These are phyloP conservation scores for Lapara coniferarum DNA, from an alignment of 2,888 invertebrate genomes.

Conservation along the genomic window DNA sequence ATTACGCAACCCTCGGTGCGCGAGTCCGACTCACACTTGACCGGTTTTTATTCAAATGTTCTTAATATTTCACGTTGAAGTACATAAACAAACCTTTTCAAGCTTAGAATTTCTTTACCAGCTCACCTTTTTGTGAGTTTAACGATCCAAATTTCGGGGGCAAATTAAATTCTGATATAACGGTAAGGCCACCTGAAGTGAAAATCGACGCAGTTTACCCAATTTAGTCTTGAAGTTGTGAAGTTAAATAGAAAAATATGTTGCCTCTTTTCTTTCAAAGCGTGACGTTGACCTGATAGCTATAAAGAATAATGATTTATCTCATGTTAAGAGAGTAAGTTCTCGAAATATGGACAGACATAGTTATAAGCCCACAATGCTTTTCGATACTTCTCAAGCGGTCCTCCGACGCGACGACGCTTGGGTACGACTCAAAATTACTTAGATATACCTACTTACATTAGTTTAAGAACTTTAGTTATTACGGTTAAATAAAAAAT, in stretches of 20 bases:
- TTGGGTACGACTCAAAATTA: no score
- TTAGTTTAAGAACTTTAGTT: no score
- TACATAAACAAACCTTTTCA: constrained; percentile 24
- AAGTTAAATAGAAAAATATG: constrained; percentile 4
- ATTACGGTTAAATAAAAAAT: no score
- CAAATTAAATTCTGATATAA: constrained; percentile 43
- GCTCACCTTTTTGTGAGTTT: constrained; percentile 31
- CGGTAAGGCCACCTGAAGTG: constrained; percentile 10
- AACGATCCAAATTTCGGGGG: constrained; percentile 33
- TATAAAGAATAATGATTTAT: background rate
- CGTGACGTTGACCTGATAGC: background rate
- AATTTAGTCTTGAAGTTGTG: constrained; percentile 19
- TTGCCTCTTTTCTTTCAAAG: constrained; percentile 13
- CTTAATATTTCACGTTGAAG: background rate
- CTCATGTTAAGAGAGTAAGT: no score
- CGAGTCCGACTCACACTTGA: no score
- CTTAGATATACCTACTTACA: no score
- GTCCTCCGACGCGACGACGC: no score
- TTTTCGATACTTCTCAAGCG: no score
- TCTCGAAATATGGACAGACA: no score
- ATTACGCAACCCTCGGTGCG: no score
- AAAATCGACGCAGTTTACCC: constrained; percentile 11
- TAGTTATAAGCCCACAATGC: no score
- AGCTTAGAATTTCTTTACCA: constrained; percentile 17
- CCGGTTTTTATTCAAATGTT: background rate